Conservation (phyloP, 2,797 vertebrate genomes). For the Paedocypris micromegethes region DNA sequence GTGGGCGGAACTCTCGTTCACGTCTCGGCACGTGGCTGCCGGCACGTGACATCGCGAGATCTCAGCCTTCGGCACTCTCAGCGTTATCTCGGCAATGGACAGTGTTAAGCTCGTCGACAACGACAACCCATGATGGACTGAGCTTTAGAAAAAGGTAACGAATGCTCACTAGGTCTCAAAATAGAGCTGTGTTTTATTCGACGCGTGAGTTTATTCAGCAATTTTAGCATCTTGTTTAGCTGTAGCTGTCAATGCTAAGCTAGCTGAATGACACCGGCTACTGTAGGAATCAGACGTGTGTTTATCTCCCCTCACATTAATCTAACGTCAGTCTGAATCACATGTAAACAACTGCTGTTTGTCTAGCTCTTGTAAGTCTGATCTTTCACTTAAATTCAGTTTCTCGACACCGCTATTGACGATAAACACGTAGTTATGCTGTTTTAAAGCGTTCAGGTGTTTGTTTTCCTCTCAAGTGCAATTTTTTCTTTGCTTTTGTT, state of each 20-base stretch:
- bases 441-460: too few relatives aligned
- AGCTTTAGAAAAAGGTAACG: constrained; percentile 20
- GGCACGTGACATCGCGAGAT: constrained; percentile 11
- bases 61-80: neutral
- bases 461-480: too few relatives aligned
- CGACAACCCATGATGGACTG: constrained; percentile 15
- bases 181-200: neutral
- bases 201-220: neutral
- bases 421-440: too few relatives aligned
- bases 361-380: too few relatives aligned
- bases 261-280: constrained; percentile 13
- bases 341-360: neutral
- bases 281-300: constrained; percentile 10
- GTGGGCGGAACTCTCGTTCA: too few relatives aligned
- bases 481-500: too few relatives aligned
- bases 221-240: constrained; percentile 8
- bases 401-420: too few relatives aligned
- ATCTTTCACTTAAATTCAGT: too few relatives aligned
- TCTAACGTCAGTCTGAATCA: constrained; percentile 2
- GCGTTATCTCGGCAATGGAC: neutral
- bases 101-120: neutral
- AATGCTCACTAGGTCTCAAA: neutral
- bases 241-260: constrained; percentile 17
- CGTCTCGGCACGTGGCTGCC: neutral
- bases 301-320: neutral